A percentile compares a stretch with the other conserved stretches of the same genome.
Evolutionary conservation across 1,140 invertebrate genomes (phyloP).

Genomic region (Zaprionus ghesquierei): DNA sequence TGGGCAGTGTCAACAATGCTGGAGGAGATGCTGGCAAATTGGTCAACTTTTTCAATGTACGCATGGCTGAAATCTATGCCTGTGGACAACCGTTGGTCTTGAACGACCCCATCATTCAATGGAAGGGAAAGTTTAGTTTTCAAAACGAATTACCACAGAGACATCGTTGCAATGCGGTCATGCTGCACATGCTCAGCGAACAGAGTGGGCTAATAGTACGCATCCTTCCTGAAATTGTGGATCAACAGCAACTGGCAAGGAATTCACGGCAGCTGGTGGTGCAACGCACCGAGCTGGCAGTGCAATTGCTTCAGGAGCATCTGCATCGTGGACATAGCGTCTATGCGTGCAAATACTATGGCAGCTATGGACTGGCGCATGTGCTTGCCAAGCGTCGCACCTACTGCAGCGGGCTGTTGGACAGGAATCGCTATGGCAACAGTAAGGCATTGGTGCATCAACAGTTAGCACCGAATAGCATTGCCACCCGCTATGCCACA

Average conservation of each 20-base stretch:
- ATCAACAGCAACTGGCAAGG: slow-evolving; percentile 19
- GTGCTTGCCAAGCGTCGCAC: slow-evolving; percentile 51
- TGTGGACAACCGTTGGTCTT: slow-evolving; percentile 62
- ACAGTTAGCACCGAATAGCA: slow-evolving; percentile 41
- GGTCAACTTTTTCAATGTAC: slow-evolving; percentile 50
- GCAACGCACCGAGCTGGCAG: slow-evolving; percentile 40
- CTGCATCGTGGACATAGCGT: slow-evolving; percentile 50
- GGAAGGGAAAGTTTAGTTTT: slow-evolving; percentile 59
- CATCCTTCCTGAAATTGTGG: slow-evolving; percentile 53
- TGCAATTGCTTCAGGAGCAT: slow-evolving; percentile 51
- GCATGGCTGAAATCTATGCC: slow-evolving; percentile 55
- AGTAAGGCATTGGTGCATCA: slow-evolving; percentile 64
- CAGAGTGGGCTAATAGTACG: slow-evolving; percentile 60
- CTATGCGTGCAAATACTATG: slow-evolving; percentile 66
- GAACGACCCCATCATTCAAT: slow-evolving; percentile 57
- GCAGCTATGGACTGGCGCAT: slow-evolving; percentile 62
- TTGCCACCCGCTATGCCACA: slow-evolving; percentile 55
- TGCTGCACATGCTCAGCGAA: slow-evolving; percentile 58
- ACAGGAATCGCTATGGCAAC: slow-evolving; percentile 66
- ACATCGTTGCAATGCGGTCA: slow-evolving; percentile 49
- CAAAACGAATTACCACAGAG: slow-evolving; percentile 43
- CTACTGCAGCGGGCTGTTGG: slow-evolving; percentile 65
- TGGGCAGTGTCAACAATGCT: not conserved
- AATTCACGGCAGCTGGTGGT: slow-evolving; percentile 61
- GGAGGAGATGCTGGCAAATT: slow-evolving; percentile 26